These are phyloP conservation scores for Enteromius thamalakanensis DNA, from an alignment of 2,797 vertebrate genomes.

Conservation along the genomic window DNA sequence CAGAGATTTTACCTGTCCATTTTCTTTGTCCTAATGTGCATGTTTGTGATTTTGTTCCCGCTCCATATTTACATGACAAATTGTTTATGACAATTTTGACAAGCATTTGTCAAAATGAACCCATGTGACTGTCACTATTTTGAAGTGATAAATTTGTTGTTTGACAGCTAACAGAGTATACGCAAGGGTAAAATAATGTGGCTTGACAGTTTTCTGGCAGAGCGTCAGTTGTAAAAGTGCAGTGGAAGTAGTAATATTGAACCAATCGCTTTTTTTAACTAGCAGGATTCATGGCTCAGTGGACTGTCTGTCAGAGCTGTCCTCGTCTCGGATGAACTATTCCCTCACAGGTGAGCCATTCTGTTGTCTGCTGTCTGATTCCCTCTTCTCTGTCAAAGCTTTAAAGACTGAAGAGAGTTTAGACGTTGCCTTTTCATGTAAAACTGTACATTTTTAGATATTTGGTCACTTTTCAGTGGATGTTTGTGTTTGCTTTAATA, in stretches of 20 bases:
- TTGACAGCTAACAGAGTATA: slow-evolving; percentile 31
- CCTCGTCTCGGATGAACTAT: slow-evolving; percentile 81
- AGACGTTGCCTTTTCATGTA: slow-evolving; percentile 16
- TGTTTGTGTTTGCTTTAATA: slow-evolving; percentile 49
- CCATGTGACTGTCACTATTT: slow-evolving; percentile 40
- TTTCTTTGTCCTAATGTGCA: background rate
- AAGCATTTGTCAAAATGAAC: slow-evolving; percentile 33
- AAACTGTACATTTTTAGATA: slow-evolving; percentile 3
- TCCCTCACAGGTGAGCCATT: slow-evolving; percentile 83
- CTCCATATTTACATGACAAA: slow-evolving; percentile 22
- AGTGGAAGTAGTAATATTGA: slow-evolving; percentile 29
- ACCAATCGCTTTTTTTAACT: slow-evolving; percentile 33
- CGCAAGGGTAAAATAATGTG: slow-evolving; percentile 34
- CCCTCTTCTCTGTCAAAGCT: background rate
- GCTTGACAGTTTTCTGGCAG: slow-evolving; percentile 35
- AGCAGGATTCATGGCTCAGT: slow-evolving; percentile 86
- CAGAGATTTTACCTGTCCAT: slow-evolving; percentile 14
- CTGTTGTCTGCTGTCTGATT: background rate
- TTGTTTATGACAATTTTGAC: slow-evolving; percentile 34
- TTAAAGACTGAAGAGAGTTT: background rate
- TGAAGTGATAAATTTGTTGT: slow-evolving; percentile 23
- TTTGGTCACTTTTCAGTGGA: background rate
- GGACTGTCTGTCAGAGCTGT: slow-evolving; percentile 90
- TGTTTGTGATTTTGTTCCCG: background rate
- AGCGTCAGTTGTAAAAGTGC: slow-evolving; percentile 25